Evolutionary conservation across 2,113 vertebrate species (phyloP), one percentile per base, ranked within the genome.

Genomic region (Orthochromis indermauri): DNA sequence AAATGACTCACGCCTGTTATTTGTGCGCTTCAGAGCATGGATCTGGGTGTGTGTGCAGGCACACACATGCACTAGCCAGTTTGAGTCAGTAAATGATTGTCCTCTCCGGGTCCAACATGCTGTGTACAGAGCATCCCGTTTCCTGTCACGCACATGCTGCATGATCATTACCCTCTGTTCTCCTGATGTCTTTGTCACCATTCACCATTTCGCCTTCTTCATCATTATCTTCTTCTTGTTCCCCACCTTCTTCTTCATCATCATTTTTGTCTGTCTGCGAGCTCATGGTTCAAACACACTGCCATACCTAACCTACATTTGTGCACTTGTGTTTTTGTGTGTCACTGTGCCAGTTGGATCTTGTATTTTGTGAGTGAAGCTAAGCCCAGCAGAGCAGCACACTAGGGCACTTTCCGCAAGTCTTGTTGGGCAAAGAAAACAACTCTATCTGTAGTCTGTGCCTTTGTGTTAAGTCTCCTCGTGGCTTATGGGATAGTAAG

Each of bases 91-190:
- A 85, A 73, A 87, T 45, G 76, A 81, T 78, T 83, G 82, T 87
- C 73, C 86, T 92, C 92, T 87, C 82, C 61, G 26, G 89, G 89
- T 91, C 92, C 93, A 82, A 92, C 90, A 92, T 76, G 84, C 87
- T 89, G 88, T 80, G 84, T 81, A 51, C 47, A 86, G 80, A 88
- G 61, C 85, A 53, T 79, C 79, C 55, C 68, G 79, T 57, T 90
- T 93, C 85, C 89, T 86, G 63, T 89, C 83, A 85, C 81, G 84
- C 89, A 89, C 40, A 86, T 55, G 54, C 63, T 61, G 45, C 80
- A 76, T 88, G 81, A 91, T 86, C 88, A 91, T 92, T 81, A 88
- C 21, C 33, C 33, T 16, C 21, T 55, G 28, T 42, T 83, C 37
- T 71, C 16, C 6, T 57, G 10, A 40, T 47, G 53, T 37, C 28